These are phyloP conservation scores for Isurus oxyrinchus DNA, from an alignment of 2,113 vertebrate species.

Conservation along the genomic window DNA sequence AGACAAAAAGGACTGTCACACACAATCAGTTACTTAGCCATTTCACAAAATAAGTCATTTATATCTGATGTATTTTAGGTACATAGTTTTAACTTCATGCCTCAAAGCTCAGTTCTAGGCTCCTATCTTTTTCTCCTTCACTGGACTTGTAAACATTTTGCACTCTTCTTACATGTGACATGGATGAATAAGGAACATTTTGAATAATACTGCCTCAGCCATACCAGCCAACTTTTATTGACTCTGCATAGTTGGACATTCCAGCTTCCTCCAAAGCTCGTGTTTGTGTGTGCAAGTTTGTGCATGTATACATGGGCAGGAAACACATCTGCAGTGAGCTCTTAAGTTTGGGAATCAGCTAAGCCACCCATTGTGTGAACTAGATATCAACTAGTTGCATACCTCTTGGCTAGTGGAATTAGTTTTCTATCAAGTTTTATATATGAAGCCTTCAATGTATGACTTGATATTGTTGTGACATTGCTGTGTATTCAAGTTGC, in stretches of 20 bases:
- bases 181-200: not conserved
- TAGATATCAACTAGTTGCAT: not conserved
- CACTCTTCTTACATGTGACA: not conserved
- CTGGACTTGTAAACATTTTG: not conserved
- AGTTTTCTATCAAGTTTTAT: not conserved
- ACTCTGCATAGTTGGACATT: no score
- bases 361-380: no score
- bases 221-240: not conserved
- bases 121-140: not conserved
- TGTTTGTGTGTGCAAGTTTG: not conserved
- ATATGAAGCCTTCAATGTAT: not conserved
- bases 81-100: not conserved
- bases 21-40: no score
- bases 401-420: not conserved
- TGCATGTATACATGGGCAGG: not conserved
- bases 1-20: no score
- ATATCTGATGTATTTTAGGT: not conserved
- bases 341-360: not conserved
- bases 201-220: not conserved
- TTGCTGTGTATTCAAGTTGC: not conserved
- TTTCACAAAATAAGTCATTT: no score
- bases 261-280: not conserved
- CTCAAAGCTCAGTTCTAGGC: not conserved
- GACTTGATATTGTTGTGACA: not conserved
- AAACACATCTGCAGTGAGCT: not conserved